These are phyloP conservation scores for Enteromius paludinosus DNA, from an alignment of 2,797 vertebrate genomes.

Conservation along the genomic window DNA sequence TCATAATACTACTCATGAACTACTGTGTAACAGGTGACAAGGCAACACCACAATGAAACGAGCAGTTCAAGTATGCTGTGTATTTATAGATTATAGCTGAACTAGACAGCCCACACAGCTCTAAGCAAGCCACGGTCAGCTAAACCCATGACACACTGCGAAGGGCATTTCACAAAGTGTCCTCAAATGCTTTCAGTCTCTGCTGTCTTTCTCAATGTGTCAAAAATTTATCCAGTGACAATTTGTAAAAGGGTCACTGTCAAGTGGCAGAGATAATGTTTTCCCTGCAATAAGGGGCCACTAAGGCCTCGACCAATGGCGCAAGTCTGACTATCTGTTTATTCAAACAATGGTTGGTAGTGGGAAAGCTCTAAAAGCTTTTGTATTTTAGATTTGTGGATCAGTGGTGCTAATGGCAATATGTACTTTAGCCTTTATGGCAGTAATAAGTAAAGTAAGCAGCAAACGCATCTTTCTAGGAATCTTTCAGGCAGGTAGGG, in stretches of 20 bases:
- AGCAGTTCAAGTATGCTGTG: background rate
- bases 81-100: background rate
- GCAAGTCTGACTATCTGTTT: background rate
- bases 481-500: no score
- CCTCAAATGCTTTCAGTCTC: no score
- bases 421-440: background rate
- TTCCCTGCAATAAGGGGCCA: no score
- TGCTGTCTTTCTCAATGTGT: background rate
- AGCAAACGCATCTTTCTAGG: no score
- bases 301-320: background rate
- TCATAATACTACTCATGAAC: no score
- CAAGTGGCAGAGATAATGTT: no score
- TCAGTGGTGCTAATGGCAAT: background rate
- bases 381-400: no score
- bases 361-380: no score
- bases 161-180: conserved; percentile 1
- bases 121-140: conserved; percentile 23
- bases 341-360: background rate
- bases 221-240: background rate
- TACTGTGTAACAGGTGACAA: no score
- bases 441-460: background rate
- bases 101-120: background rate
- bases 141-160: conserved; percentile 22
- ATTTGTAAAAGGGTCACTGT: background rate
- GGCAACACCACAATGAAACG: no score